Evolutionary conservation across 2,888 invertebrate genomes (phyloP).

Genomic region (Drosophila melanosoma): DNA sequence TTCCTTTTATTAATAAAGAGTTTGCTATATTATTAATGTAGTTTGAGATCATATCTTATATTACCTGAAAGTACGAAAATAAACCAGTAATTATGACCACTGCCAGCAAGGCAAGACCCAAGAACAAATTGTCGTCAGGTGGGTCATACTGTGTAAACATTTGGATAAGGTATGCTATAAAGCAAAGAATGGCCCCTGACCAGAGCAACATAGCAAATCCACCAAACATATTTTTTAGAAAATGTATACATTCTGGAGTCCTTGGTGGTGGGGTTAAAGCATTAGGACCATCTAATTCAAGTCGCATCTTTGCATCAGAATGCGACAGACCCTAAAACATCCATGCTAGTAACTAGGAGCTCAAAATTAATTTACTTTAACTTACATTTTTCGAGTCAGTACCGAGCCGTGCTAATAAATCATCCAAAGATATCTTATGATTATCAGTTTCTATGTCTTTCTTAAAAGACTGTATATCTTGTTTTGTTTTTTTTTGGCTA

Average conservation of each 20-base stretch:
- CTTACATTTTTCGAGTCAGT: conserved; percentile 92
- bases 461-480: conserved; percentile 16
- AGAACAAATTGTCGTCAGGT: conserved; percentile 97
- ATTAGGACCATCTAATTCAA: conserved; percentile 97
- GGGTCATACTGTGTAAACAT: conserved; percentile 96
- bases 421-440: conserved; percentile 91
- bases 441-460: conserved; percentile 44
- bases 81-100: conserved; percentile 98
- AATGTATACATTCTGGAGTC: conserved; percentile 99
- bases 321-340: conserved; percentile 94
- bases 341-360: background rate
- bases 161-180: conserved; percentile 97
- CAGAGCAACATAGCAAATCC: conserved; percentile 97
- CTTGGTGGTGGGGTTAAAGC: conserved; percentile 97
- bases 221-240: conserved; percentile 98
- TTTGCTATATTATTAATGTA: background rate
- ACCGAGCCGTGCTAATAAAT: conserved; percentile 95
- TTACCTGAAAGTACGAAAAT: conserved; percentile 98
- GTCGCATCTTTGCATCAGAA: conserved; percentile 96
- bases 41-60: background rate
- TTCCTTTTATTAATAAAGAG: conserved; percentile 83
- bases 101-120: conserved; percentile 96
- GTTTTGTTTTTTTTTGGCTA: conserved; percentile 1
- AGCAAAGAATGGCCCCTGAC: conserved; percentile 98
- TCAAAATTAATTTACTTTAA: background rate